Base-by-base conservation (phyloP, 2,888 invertebrate species). In the Carterocephalus palaemon region DNA sequence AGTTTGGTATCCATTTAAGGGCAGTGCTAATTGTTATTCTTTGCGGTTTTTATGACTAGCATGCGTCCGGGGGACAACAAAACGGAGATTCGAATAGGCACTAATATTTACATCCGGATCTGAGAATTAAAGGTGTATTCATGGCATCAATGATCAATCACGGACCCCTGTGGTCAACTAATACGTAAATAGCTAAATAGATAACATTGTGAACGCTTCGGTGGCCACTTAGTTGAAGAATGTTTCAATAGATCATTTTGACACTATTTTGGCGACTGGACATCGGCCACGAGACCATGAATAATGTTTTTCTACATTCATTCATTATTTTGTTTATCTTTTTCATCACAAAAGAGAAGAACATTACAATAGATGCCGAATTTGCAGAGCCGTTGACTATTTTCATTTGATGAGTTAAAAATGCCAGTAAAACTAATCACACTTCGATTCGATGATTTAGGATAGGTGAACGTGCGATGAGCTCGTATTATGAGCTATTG, bases 91-190 rank as follows among this genome's bases (percentile, higher is more conserved):
- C 16, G 2, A 16, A 28, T 20, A 10, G n/a, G n/a, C n/a, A n/a
- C n/a, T n/a, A n/a, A n/a, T 8, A 42, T 42, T 42, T 42, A 36
- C 36, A 56, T 60, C 57, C 59, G 66, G 60, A 54, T 65, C 59
- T 34, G 61, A 58, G 67, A 78, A 80, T 79, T 76, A 79, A 64
- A 58, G 65, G 60, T 59, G 61, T 74, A 82, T 83, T 83, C 74
- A 73, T 70, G 54, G 52, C 51, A 49, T 67, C 65, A 65, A 76
- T 70, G 66, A 73, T 75, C 73, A 67, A 78, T 81, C 75, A 75
- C 54, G 58, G 20, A 57, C 71, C 68, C 73, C 66, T 59, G 71
- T 62, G 73, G 75, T 72, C 76, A 76, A 62, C 60, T 56, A 53
- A 60, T 62, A 65, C 57, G 56, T 59, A 64, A 62, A 31, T 54